phyloP scores from a whole-genome alignment of 1,140 invertebrate species.

The Oedothorax gibbosus region DNA sequence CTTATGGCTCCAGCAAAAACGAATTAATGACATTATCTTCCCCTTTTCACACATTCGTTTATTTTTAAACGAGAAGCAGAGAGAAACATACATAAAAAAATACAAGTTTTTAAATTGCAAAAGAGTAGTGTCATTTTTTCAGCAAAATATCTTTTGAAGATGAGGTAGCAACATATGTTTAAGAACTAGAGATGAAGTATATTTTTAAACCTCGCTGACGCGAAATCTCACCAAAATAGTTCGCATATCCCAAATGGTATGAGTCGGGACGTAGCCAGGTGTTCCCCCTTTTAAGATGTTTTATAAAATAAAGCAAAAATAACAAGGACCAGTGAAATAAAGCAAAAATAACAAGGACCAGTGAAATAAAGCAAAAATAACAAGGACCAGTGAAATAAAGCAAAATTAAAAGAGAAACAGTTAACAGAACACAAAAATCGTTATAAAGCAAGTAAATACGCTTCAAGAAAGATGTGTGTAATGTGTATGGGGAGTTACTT shows the following conservation, averaged over 20 bases:
- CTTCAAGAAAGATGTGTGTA: not conserved
- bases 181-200: conserved; percentile 19
- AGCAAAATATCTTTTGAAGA: conserved; percentile 14
- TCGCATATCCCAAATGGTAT: not conserved
- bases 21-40: too few relatives aligned
- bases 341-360: conserved; percentile 27
- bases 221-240: conserved; percentile 26
- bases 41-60: too few relatives aligned
- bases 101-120: not conserved
- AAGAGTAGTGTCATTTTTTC: conserved; percentile 18
- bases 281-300: conserved; percentile 2
- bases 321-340: conserved; percentile 28
- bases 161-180: conserved; percentile 25
- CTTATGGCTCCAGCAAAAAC: too few relatives aligned
- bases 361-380: conserved; percentile 29
- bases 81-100: not conserved
- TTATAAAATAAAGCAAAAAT: conserved; percentile 27
- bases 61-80: too few relatives aligned
- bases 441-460: conserved; percentile 25
- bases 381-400: conserved; percentile 24
- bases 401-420: conserved; percentile 28
- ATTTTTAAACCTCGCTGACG: conserved; percentile 34
- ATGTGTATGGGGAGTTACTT: conserved; percentile 5
- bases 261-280: conserved; percentile 30
- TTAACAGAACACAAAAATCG: not conserved